phyloP scores from a whole-genome alignment of 1,140 invertebrate species.

The Coptotermes formosanus region DNA sequence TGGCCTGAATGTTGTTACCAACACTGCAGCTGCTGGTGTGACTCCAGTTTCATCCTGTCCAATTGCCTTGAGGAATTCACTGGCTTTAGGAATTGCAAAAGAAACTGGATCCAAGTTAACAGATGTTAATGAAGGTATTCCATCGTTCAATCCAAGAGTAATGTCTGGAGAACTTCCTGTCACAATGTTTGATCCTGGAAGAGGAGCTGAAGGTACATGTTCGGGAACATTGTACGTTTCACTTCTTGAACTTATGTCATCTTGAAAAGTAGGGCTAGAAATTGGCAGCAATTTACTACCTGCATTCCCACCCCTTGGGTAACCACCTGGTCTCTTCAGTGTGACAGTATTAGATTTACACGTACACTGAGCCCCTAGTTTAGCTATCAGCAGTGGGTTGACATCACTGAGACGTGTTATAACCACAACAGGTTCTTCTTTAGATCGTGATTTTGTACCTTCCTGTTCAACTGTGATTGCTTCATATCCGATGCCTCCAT shows the following conservation, averaged over 20 bases:
- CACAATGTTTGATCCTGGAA: background rate
- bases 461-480: background rate
- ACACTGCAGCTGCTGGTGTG: background rate
- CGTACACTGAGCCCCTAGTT: constrained; percentile 70
- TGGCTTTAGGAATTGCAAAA: background rate
- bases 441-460: background rate
- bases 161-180: background rate
- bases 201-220: background rate
- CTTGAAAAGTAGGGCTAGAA: background rate
- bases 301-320: background rate
- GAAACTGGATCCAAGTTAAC: background rate
- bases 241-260: background rate
- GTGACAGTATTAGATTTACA: constrained; percentile 53
- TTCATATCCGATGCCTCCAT: constrained; percentile 27
- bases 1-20: background rate
- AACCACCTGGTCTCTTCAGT: background rate
- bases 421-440: constrained; percentile 48
- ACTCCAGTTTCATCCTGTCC: background rate
- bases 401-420: constrained; percentile 60
- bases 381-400: constrained; percentile 65
- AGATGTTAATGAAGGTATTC: background rate
- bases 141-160: background rate
- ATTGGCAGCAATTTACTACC: background rate
- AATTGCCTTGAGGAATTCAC: background rate
- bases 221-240: background rate